Conservation (phyloP, 2,888 invertebrate genomes). For the Nomada fucata region DNA sequence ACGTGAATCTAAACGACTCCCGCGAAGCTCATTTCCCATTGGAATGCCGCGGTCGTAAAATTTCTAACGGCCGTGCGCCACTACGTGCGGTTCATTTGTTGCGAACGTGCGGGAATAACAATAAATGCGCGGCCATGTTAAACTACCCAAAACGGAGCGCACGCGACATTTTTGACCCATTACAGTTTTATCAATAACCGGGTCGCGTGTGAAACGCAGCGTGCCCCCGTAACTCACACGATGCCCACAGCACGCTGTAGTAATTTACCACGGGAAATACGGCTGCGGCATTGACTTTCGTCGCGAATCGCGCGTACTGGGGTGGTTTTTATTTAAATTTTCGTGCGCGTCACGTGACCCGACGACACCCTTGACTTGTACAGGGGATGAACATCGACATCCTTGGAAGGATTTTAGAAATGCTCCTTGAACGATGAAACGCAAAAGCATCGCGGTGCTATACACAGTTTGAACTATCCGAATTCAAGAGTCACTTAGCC, state of each 20-base stretch:
- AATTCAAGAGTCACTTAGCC: conserved; percentile 48
- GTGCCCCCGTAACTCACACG: background rate
- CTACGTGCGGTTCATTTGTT: conserved; percentile 6
- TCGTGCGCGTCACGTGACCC: background rate
- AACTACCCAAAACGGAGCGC: background rate
- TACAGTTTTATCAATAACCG: conserved; percentile 3
- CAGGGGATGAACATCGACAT: background rate
- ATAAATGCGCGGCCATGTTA: background rate
- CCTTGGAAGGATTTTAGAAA: background rate
- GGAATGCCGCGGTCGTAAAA: conserved; percentile 10
- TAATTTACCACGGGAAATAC: conserved; percentile 17
- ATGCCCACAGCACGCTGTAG: background rate
- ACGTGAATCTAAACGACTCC: conserved; percentile 58
- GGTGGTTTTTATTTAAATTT: conserved; percentile 20
- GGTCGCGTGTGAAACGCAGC: conserved; percentile 5
- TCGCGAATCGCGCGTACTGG: conserved; percentile 4
- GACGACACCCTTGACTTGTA: background rate
- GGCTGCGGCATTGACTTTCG: conserved; percentile 32
- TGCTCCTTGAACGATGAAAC: background rate
- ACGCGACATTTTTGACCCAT: background rate
- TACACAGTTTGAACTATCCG: conserved; percentile 21
- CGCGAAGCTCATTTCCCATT: conserved; percentile 34
- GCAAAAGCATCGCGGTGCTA: background rate
- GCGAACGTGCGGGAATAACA: background rate
- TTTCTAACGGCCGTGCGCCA: background rate